phyloP scores from a whole-genome alignment of 2,888 invertebrate species.

The Neria commutata region DNA sequence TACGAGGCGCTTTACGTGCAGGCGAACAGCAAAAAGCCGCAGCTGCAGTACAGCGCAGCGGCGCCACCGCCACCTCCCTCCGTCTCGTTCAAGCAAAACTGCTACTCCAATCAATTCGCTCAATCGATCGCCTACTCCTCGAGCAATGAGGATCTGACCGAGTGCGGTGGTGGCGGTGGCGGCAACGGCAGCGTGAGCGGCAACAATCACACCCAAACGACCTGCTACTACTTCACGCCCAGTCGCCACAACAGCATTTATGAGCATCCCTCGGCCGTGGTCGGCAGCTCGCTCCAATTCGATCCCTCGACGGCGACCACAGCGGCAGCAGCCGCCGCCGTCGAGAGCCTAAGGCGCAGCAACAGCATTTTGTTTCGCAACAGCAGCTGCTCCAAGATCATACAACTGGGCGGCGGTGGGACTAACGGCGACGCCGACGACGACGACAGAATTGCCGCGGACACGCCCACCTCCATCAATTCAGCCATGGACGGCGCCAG shows the following conservation, averaged over 20 bases:
- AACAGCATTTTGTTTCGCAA: slow-evolving; percentile 56
- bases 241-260: slow-evolving; percentile 59
- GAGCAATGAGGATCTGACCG: slow-evolving; percentile 54
- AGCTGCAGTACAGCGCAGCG: slow-evolving; percentile 18
- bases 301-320: slow-evolving; percentile 44
- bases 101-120: slow-evolving; percentile 57
- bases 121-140: slow-evolving; percentile 57
- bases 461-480: slow-evolving; percentile 51
- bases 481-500: slow-evolving; percentile 56
- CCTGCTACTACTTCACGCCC: slow-evolving; percentile 56
- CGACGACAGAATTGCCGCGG: too few relatives aligned
- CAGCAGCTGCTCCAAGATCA: slow-evolving; percentile 57
- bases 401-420: slow-evolving; percentile 49
- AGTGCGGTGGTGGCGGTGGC: slow-evolving; percentile 25
- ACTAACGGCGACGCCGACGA: too few relatives aligned
- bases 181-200: background rate
- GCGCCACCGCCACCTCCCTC: slow-evolving; percentile 26
- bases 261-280: slow-evolving; percentile 58
- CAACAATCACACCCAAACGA: slow-evolving; percentile 42
- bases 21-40: slow-evolving; percentile 10
- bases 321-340: slow-evolving; percentile 56
- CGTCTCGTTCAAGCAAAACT: slow-evolving; percentile 51
- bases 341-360: slow-evolving; percentile 53
- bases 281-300: slow-evolving; percentile 53
- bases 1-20: slow-evolving; percentile 59